phyloP scores from a whole-genome alignment of 2,797 vertebrate species.

The Eulemur rubriventer region DNA sequence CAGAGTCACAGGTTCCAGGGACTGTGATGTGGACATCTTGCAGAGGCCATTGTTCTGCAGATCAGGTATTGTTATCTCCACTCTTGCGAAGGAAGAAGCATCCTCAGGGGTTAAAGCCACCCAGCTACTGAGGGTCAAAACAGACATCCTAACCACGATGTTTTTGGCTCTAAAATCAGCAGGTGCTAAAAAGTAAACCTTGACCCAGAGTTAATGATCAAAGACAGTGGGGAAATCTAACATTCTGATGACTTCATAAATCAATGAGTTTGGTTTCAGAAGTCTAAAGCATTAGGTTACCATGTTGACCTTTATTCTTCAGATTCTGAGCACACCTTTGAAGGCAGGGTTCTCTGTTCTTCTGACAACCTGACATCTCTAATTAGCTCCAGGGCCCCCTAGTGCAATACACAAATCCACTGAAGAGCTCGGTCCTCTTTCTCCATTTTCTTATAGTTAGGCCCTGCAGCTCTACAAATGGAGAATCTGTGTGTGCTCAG shows the following conservation, averaged over 20 bases:
- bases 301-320: background rate
- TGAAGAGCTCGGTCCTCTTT: background rate
- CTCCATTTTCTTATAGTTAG: background rate
- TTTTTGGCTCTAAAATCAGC: background rate
- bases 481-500: background rate
- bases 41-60: background rate
- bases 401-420: background rate
- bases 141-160: background rate
- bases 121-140: background rate
- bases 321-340: background rate
- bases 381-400: background rate
- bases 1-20: background rate
- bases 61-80: too few species aligned
- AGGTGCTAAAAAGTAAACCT: background rate
- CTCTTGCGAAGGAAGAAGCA: background rate
- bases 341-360: background rate
- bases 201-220: background rate
- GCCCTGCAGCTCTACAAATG: too few species aligned
- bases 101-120: background rate
- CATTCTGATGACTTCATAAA: constrained; percentile 16
- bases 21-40: background rate
- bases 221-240: background rate
- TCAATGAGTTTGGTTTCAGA: background rate
- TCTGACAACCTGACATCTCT: background rate
- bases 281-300: background rate